Conservation (phyloP, 1,140 invertebrate species). For the Philotrypesis tridentata region DNA sequence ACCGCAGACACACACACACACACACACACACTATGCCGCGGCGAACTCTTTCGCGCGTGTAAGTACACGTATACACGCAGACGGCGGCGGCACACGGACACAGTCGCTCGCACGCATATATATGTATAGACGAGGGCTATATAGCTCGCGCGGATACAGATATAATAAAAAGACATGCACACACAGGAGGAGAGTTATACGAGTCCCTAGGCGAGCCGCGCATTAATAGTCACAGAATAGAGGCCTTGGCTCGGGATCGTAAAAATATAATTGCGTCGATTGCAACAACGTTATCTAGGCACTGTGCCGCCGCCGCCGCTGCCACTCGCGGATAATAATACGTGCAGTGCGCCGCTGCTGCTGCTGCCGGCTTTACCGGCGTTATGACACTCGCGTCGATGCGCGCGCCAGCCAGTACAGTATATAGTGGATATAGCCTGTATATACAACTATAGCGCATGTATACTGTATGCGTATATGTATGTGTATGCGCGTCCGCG, state of each 20-base stretch:
- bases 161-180: slow-evolving; percentile 53
- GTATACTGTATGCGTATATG: background rate
- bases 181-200: slow-evolving; percentile 49
- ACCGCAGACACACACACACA: slow-evolving; percentile 32
- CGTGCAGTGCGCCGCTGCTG: slow-evolving; percentile 59
- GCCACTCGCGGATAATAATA: slow-evolving; percentile 68
- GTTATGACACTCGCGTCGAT: slow-evolving; percentile 7
- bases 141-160: slow-evolving; percentile 18
- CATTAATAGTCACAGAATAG: slow-evolving; percentile 70
- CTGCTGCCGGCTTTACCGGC: slow-evolving; percentile 50
- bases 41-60: background rate
- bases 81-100: background rate
- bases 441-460: no score
- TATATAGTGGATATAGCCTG: no score
- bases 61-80: background rate
- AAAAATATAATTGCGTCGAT: slow-evolving; percentile 73
- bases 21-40: no score
- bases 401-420: no score
- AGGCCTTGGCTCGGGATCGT: slow-evolving; percentile 71
- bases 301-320: slow-evolving; percentile 59
- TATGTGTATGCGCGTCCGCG: background rate
- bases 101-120: background rate
- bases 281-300: slow-evolving; percentile 71
- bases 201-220: slow-evolving; percentile 53
- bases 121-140: no score